Evolutionary conservation across 2,797 vertebrate species (phyloP).

Genomic region (Ceyx erithaca): DNA sequence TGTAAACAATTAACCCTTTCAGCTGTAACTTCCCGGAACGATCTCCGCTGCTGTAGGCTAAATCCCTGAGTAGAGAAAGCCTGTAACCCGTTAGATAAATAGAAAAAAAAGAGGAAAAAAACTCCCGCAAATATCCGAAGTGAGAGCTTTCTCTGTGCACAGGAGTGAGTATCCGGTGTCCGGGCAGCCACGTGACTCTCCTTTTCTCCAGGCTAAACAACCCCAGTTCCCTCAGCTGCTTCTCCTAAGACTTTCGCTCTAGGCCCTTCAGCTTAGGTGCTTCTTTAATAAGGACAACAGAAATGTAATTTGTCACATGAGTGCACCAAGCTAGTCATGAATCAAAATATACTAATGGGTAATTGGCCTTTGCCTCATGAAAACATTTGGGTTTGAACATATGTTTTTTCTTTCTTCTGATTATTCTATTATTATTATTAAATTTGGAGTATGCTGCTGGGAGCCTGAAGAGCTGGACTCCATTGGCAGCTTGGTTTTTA

Average conservation of each 20-base stretch:
- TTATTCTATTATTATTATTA: neutral
- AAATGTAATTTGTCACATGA: neutral
- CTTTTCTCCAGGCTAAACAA: neutral
- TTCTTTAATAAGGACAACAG: neutral
- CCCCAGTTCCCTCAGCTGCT: too few species aligned
- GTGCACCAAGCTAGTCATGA: neutral
- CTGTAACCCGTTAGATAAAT: too few species aligned
- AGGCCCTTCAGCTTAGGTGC: neutral
- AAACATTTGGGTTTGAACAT: neutral
- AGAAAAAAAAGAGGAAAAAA: too few species aligned
- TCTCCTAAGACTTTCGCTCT: neutral
- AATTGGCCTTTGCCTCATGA: neutral
- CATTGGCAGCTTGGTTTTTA: neutral
- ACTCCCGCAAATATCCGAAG: too few species aligned
- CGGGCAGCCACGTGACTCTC: too few species aligned
- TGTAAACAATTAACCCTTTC: too few species aligned
- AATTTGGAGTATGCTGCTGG: neutral
- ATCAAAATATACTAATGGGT: fast-evolving
- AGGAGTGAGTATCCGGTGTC: too few species aligned
- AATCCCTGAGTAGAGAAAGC: too few species aligned
- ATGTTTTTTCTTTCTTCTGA: neutral
- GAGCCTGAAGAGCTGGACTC: neutral
- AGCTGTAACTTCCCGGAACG: too few species aligned
- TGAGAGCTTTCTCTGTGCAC: too few species aligned
- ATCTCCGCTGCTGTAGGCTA: too few species aligned